phyloP scores from a whole-genome alignment of 2,797 vertebrate genomes.

The Labeo calbasu region DNA sequence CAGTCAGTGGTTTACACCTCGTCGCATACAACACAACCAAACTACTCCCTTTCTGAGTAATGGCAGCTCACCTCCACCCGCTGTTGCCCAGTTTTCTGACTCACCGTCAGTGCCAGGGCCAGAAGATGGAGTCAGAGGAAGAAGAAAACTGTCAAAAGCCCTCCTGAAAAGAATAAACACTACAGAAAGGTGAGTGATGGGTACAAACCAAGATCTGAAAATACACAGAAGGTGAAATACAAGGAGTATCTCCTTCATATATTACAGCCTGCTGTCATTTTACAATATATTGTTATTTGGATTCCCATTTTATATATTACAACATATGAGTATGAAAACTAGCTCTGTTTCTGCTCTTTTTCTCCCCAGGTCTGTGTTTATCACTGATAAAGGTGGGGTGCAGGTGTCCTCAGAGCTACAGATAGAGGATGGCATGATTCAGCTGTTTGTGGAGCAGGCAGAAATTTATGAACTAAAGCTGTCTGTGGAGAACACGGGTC shows the following conservation, averaged over 20 bases:
- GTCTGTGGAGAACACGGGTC: conserved; percentile 78
- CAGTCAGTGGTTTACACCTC: conserved; percentile 56
- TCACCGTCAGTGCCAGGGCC: conserved; percentile 39
- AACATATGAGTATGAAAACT: neutral
- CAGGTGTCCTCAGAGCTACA: conserved; percentile 67
- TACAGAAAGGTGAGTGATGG: conserved; percentile 64
- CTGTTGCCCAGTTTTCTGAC: neutral
- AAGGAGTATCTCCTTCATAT: neutral
- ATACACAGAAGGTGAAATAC: neutral
- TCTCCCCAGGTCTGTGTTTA: conserved; percentile 73
- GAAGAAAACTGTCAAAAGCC: conserved; percentile 64
- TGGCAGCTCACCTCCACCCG: neutral
- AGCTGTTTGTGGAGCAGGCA: conserved; percentile 45
- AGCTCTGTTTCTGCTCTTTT: neutral
- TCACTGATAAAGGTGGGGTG: conserved; percentile 79
- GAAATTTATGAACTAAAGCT: conserved; percentile 60
- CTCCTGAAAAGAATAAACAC: conserved; percentile 63
- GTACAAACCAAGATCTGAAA: neutral
- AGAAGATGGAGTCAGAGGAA: conserved; percentile 10
- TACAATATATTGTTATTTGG: neutral
- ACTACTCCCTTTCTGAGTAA: neutral
- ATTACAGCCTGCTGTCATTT: neutral
- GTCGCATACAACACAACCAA: neutral
- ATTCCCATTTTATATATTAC: neutral
- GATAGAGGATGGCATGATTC: conserved; percentile 68